Conservation (phyloP, 1,140 invertebrate genomes). For the Copidosoma floridanum region DNA sequence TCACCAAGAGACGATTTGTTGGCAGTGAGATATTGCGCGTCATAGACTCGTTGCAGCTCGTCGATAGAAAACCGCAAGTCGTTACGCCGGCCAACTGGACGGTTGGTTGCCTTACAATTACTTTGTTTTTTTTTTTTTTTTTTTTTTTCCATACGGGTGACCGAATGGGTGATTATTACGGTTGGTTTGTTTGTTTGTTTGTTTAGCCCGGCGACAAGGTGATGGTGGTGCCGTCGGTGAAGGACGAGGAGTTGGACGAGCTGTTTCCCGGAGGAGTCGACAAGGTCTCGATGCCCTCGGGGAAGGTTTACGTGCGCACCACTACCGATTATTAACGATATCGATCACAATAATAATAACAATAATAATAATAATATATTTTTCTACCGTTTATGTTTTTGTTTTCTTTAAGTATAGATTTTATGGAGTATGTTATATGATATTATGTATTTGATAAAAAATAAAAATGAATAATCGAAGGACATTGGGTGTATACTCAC, state of each 20-base stretch:
- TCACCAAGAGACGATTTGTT: conserved; percentile 24
- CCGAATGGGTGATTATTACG: background rate
- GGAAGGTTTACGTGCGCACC: conserved; percentile 75
- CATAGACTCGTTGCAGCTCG: conserved; percentile 85
- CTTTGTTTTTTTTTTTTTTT: background rate
- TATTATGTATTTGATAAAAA: too few relatives aligned
- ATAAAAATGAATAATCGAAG: too few relatives aligned
- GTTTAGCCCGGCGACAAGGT: conserved; percentile 73
- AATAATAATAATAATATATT: background rate
- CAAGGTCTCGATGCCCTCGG: conserved; percentile 72
- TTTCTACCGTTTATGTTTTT: conserved; percentile 1
- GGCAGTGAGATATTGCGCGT: conserved; percentile 85
- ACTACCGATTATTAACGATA: conserved; percentile 71
- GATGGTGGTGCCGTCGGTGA: conserved; percentile 78
- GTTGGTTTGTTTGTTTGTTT: background rate
- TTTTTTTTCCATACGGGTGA: background rate
- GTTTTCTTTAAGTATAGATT: too few relatives aligned
- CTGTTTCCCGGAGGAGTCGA: conserved; percentile 74
- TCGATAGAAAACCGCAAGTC: conserved; percentile 68
- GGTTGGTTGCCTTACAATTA: too few relatives aligned
- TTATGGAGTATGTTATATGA: too few relatives aligned
- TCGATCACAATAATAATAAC: too few relatives aligned
- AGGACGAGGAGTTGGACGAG: conserved; percentile 67
- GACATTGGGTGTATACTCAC: too few relatives aligned
- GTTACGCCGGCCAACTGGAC: conserved; percentile 86